Percentiles rank a stretch among this genome's conserved stretches.
Evolutionary conservation across 2,797 vertebrate species (phyloP).

Genomic region (Oreortyx pictus): DNA sequence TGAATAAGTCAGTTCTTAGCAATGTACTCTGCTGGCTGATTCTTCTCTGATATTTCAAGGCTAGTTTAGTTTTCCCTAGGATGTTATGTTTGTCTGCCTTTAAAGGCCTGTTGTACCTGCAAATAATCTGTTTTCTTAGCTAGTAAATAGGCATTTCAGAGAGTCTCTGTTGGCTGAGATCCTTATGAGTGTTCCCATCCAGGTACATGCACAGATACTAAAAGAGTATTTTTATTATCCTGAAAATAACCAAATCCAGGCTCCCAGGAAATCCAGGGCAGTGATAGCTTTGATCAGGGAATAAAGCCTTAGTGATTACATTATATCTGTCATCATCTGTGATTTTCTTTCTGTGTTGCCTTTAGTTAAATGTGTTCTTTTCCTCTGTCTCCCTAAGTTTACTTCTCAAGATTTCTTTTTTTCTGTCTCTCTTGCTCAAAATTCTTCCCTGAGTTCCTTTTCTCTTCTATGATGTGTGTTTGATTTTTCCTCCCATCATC

Average conservation of each 20-base stretch:
- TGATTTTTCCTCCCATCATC: conserved; percentile 28
- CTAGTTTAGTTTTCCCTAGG: background rate
- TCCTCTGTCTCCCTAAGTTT: background rate
- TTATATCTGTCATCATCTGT: conserved; percentile 26
- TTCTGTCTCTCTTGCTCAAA: conserved; percentile 37
- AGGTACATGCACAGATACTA: background rate
- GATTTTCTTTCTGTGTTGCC: conserved; percentile 34
- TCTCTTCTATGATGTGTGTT: background rate
- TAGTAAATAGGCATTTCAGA: background rate
- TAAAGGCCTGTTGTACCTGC: background rate
- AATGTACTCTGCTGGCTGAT: background rate
- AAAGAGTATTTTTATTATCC: background rate
- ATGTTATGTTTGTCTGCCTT: background rate
- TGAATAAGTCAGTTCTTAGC: background rate
- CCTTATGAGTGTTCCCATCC: background rate
- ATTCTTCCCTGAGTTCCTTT: conserved; percentile 4
- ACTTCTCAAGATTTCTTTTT: conserved; percentile 3
- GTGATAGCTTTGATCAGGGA: background rate
- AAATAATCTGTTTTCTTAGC: background rate
- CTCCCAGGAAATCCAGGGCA: conserved; percentile 1
- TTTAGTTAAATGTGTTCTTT: conserved; percentile 44
- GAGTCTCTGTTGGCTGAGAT: background rate
- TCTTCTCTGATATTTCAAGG: background rate
- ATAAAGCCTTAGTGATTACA: background rate
- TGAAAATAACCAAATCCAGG: background rate